phyloP scores from a whole-genome alignment of 1,140 invertebrate genomes.

The Panagrolaimus sp. region DNA sequence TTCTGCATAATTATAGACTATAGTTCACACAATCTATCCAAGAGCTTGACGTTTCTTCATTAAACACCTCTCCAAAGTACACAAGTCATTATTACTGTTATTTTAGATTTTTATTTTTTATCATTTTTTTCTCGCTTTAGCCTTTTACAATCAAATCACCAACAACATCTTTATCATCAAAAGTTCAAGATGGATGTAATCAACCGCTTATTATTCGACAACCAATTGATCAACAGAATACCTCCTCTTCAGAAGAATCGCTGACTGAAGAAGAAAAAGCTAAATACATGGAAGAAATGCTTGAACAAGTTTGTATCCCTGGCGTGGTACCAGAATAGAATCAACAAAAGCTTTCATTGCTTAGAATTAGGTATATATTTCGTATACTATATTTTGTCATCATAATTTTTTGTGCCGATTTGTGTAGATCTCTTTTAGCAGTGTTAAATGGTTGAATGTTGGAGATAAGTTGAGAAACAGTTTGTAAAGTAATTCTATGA shows the following conservation, averaged over 20 bases:
- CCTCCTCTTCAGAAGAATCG: not conserved
- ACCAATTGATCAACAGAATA: not conserved
- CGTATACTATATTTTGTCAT: too few species aligned
- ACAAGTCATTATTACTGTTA: too few species aligned
- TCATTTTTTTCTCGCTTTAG: not conserved
- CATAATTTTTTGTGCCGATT: too few species aligned
- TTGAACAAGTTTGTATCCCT: not conserved
- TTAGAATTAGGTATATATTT: not conserved
- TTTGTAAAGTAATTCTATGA: too few species aligned
- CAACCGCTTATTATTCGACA: not conserved
- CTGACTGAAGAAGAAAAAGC: not conserved
- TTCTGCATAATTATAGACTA: too few species aligned
- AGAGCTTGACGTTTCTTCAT: too few species aligned
- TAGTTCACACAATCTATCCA: too few species aligned
- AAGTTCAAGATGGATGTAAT: constrained; percentile 6
- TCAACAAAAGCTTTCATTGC: not conserved
- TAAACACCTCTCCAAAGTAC: too few species aligned
- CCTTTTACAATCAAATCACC: constrained; percentile 8
- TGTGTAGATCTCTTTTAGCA: too few species aligned
- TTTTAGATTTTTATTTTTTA: too few species aligned
- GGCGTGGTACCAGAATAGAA: constrained; percentile 5
- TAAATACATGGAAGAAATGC: not conserved
- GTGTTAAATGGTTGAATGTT: too few species aligned
- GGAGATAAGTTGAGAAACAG: too few species aligned
- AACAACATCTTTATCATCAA: not conserved